Evolutionary conservation across 2,797 vertebrate genomes (phyloP).

Genomic region (Cheirogaleus major): DNA sequence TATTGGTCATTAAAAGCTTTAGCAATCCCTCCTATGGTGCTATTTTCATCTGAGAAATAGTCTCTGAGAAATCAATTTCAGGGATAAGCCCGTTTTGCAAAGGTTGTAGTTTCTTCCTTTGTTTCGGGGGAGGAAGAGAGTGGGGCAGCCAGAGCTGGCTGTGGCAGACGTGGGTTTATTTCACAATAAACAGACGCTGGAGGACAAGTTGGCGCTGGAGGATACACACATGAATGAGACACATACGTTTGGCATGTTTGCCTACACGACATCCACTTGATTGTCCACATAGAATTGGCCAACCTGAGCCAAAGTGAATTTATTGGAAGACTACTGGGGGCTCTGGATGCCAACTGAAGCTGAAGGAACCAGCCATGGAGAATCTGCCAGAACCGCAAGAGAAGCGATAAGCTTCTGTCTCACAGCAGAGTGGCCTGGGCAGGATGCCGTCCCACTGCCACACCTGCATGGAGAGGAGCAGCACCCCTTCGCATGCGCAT

Average conservation of each 20-base stretch:
- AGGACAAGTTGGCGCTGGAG: not conserved
- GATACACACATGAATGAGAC: not conserved
- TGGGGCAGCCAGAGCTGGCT: not conserved
- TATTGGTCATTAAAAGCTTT: not conserved
- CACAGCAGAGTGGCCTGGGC: not conserved
- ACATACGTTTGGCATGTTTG: not conserved
- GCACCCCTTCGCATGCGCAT: not conserved
- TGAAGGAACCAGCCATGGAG: not conserved
- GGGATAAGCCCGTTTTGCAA: not conserved
- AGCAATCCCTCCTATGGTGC: not conserved
- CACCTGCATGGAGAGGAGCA: not conserved
- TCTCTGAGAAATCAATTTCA: not conserved
- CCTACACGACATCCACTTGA: not conserved
- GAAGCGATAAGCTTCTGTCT: not conserved
- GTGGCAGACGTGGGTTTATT: not conserved
- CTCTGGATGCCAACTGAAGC: not conserved
- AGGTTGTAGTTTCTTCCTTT: not conserved
- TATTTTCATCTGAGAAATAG: constrained; percentile 14
- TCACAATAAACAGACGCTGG: not conserved
- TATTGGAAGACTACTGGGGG: not conserved
- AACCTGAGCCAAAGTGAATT: not conserved
- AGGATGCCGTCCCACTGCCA: not conserved
- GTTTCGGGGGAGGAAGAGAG: not conserved
- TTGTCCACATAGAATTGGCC: not conserved
- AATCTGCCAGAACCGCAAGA: not conserved